Base-by-base conservation (phyloP, 2,888 invertebrate genomes). In the Lasius platythorax region DNA sequence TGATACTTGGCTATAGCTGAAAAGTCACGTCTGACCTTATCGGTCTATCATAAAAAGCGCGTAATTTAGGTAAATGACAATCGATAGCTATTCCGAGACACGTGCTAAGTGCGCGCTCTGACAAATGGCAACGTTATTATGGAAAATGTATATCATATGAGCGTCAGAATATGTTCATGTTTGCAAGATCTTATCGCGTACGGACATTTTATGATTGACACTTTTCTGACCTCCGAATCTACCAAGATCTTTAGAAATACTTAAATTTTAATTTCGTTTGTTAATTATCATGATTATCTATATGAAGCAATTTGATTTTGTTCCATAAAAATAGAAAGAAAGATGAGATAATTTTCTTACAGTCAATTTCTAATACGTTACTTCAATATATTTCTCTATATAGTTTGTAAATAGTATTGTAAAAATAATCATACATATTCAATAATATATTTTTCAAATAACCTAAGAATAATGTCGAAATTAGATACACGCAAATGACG, bases 51-150 rank as follows among this genome's bases (percentile, higher is more conserved):
- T 70, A 83, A 68, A 73, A 82, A 73, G 8, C 46, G 53, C 58
- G 76, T 72, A 83, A 85, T 85, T 85, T 73, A 68, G 66, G 63
- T 85, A 76, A 83, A 76, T 76, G 85, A 85, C 68, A 85, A 85
- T 83, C 83, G 66, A 85, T 85, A 83, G 67, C 43, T 85, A 72
- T 83, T 85, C 76, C 76, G 76, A 76, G 70, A 46, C 15, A 68
- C n/a, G 78, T 58, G 70, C 56, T 78, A 81, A 72, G 61, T 72
- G 79, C 37, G 11, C 40, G 23, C 40, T 81, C 8, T 81, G 46
- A 81, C 61, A 72, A 81, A 72, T 72, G 72, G 18, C 23, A 72
- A 81, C 46, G 61, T 61, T 53, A 61, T 79, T 70, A 72, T 81
- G 33, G 61, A 81, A 81, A 72, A 81, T 72, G 18, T 72, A 61